Evolutionary conservation across 2,888 invertebrate genomes (phyloP).

Genomic region (Dorcus hopei): DNA sequence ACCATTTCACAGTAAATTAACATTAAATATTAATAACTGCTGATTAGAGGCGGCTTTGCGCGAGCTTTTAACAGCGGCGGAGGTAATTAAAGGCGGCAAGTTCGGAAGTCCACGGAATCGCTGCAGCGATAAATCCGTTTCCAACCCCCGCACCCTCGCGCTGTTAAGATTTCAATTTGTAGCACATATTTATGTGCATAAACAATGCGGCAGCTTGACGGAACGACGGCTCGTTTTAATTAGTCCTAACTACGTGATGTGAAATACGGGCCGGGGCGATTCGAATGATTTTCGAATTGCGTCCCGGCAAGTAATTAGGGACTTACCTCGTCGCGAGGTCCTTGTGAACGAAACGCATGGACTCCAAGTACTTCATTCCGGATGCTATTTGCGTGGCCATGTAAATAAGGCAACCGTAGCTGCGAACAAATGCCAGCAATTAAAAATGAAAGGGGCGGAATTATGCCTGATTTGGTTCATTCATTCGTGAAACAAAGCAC

Average conservation of each 20-base stretch:
- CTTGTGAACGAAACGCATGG: slow-evolving; percentile 79
- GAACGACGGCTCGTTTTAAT: slow-evolving; percentile 18
- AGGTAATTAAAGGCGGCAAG: slow-evolving; percentile 9
- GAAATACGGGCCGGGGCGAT: slow-evolving; percentile 31
- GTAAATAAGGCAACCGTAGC: slow-evolving; percentile 80
- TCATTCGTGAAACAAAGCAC: no score
- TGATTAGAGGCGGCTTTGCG: slow-evolving; percentile 1
- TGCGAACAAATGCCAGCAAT: slow-evolving; percentile 47
- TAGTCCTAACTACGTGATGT: slow-evolving; percentile 26
- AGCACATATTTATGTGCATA: slow-evolving; percentile 31
- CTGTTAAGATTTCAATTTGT: slow-evolving; percentile 29
- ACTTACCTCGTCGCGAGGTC: slow-evolving; percentile 77
- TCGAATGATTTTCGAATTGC: slow-evolving; percentile 24
- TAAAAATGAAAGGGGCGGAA: slow-evolving; percentile 7
- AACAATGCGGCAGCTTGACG: slow-evolving; percentile 30
- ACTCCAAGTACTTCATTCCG: slow-evolving; percentile 88
- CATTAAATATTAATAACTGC: slow-evolving; percentile 8
- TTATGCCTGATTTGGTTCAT: no score
- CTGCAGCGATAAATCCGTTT: slow-evolving; percentile 24
- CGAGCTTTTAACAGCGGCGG: neutral
- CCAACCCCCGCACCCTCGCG: slow-evolving; percentile 19
- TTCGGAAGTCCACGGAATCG: slow-evolving; percentile 10
- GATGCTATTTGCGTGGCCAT: slow-evolving; percentile 86
- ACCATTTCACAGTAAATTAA: neutral
- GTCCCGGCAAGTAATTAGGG: slow-evolving; percentile 23